Percentiles rank a stretch among this genome's conserved stretches.
phyloP scores from a whole-genome alignment of 2,113 vertebrate species.

The Saguinus imperator region DNA sequence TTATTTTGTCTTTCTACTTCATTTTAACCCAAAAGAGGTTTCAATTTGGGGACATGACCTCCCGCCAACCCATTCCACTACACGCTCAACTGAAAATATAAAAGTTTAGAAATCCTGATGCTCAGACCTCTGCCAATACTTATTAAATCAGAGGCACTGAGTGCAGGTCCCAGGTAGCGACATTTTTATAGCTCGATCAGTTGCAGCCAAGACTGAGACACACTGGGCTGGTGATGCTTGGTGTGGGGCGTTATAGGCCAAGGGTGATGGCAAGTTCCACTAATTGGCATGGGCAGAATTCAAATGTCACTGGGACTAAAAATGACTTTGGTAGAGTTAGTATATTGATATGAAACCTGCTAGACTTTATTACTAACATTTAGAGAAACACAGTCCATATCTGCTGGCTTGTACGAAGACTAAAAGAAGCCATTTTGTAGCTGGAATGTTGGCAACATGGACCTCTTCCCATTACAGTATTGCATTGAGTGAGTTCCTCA shows the following conservation, averaged over 20 bases:
- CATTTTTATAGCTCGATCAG: background rate
- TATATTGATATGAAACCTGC: background rate
- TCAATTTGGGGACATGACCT: background rate
- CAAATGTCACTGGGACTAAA: background rate
- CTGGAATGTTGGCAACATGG: background rate
- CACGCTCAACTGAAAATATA: background rate
- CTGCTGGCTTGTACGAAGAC: background rate
- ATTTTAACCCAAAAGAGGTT: background rate
- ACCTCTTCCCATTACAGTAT: background rate
- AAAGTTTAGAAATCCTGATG: background rate
- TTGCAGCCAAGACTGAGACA: background rate
- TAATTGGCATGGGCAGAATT: background rate
- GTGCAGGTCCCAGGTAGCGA: accelerated
- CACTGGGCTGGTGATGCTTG: too few relatives aligned
- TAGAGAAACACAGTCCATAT: background rate
- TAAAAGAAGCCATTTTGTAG: background rate
- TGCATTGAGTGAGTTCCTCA: background rate
- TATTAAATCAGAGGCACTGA: background rate
- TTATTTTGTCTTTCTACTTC: background rate
- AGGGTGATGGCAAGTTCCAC: background rate
- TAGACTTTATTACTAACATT: background rate
- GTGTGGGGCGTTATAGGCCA: background rate
- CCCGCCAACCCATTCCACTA: too few relatives aligned
- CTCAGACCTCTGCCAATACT: too few relatives aligned
- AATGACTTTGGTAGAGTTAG: background rate